A percentile compares a stretch with the other conserved stretches of the same genome.
phyloP scores from a whole-genome alignment of 2,113 vertebrate species.

The Phocoena sinus region DNA sequence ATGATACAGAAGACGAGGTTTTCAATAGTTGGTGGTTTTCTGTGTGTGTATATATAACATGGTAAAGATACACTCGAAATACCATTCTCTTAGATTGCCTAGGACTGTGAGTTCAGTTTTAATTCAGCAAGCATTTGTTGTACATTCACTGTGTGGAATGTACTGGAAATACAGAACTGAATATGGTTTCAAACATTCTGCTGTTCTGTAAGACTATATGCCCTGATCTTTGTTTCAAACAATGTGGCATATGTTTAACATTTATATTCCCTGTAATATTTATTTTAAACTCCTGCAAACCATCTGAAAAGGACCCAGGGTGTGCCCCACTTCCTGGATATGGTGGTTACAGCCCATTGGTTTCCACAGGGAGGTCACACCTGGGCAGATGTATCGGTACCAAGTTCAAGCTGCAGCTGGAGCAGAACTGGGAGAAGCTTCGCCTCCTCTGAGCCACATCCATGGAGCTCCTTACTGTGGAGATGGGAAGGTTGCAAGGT shows the following conservation, averaged over 20 bases:
- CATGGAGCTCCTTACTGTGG: constrained; percentile 91
- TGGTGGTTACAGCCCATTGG: not conserved
- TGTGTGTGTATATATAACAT: not conserved
- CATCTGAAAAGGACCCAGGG: not conserved
- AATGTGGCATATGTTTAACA: not conserved
- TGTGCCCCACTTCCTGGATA: not conserved
- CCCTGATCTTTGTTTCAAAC: not conserved
- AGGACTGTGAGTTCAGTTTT: not conserved
- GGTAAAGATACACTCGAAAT: not conserved
- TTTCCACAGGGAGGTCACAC: constrained; percentile 84
- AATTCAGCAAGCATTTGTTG: not conserved
- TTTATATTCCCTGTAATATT: not conserved
- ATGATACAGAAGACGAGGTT: not conserved
- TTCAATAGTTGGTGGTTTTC: not conserved
- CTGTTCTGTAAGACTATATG: not conserved
- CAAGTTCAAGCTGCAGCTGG: constrained; percentile 87
- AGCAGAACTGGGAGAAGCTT: constrained; percentile 84
- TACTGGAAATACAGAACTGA: not conserved
- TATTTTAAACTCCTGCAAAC: not conserved
- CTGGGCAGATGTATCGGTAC: constrained; percentile 87
- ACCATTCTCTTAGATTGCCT: not conserved
- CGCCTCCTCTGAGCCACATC: constrained; percentile 85
- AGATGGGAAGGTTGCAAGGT: constrained; percentile 88
- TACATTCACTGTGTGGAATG: rapidly evolving
- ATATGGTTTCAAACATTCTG: not conserved